phyloP scores from a whole-genome alignment of 2,888 invertebrate species.

The Drosophila paramelanica region DNA sequence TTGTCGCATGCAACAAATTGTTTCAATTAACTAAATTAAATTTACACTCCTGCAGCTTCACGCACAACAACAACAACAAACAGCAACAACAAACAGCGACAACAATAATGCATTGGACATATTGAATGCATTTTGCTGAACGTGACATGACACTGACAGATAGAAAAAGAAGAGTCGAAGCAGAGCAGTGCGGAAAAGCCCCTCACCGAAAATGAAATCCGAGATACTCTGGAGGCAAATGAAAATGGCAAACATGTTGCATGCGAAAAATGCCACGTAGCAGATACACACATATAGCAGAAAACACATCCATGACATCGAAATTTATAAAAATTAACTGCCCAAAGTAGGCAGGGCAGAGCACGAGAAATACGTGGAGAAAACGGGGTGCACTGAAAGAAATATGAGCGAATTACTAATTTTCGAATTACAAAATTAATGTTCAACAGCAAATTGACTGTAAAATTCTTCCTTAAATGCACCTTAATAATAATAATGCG shows the following conservation, averaged over 20 bases:
- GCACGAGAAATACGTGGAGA: background rate
- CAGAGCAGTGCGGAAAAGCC: slow-evolving; percentile 19
- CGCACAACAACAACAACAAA: slow-evolving; percentile 42
- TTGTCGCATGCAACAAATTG: slow-evolving; percentile 83
- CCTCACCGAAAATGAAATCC: slow-evolving; percentile 35
- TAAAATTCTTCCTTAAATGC: too few relatives aligned
- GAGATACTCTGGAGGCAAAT: slow-evolving; percentile 55
- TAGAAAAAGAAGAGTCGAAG: slow-evolving; percentile 59
- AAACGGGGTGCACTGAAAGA: slow-evolving; percentile 28
- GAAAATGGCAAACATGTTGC: slow-evolving; percentile 74
- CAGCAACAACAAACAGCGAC: slow-evolving; percentile 26
- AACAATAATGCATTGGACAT: slow-evolving; percentile 57
- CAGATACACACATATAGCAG: slow-evolving; percentile 10
- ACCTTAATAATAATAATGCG: too few relatives aligned
- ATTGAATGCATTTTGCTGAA: slow-evolving; percentile 75
- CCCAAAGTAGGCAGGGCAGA: slow-evolving; percentile 52
- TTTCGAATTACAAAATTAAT: too few relatives aligned
- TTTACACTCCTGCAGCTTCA: slow-evolving; percentile 82
- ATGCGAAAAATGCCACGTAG: slow-evolving; percentile 49
- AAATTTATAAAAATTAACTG: slow-evolving; percentile 80
- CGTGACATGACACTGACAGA: slow-evolving; percentile 82
- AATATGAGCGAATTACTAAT: slow-evolving; percentile 1
- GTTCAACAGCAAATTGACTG: too few relatives aligned
- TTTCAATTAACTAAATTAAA: slow-evolving; percentile 85
- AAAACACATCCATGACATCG: slow-evolving; percentile 57